Evolutionary conservation across 2,888 invertebrate species (phyloP).

Genomic region (Xanthorhoe spadicearia): DNA sequence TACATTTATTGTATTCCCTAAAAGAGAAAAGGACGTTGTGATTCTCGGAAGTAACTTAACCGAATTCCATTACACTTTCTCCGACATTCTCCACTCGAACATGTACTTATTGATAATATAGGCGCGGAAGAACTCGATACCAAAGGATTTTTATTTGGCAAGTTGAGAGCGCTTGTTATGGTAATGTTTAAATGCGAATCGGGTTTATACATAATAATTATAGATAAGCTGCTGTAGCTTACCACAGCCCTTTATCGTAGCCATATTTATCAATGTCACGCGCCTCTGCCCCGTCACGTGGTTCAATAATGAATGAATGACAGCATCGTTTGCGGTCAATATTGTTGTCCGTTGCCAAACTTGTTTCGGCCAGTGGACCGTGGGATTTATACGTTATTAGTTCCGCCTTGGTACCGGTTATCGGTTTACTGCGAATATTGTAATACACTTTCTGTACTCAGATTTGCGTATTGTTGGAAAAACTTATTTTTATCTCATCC

Average conservation of each 20-base stretch:
- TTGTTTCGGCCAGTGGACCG: slow-evolving; percentile 64
- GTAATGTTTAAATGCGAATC: slow-evolving; percentile 13
- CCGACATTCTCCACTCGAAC: slow-evolving; percentile 17
- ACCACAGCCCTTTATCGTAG: slow-evolving; percentile 20
- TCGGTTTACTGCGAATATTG: slow-evolving; percentile 40
- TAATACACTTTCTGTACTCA: slow-evolving; percentile 26
- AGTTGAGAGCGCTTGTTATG: slow-evolving; percentile 19
- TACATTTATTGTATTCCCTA: slow-evolving; percentile 12
- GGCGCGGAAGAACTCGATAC: slow-evolving; percentile 20
- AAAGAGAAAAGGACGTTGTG: slow-evolving; percentile 23
- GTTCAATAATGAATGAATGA: slow-evolving; percentile 43
- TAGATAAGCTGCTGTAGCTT: slow-evolving; percentile 13
- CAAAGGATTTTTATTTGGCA: slow-evolving; percentile 8
- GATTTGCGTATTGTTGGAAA: slow-evolving; percentile 18
- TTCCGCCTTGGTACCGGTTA: slow-evolving; percentile 56
- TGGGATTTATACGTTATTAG: slow-evolving; percentile 69
- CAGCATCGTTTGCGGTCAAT: slow-evolving; percentile 41
- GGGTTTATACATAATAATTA: slow-evolving; percentile 7
- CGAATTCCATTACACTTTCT: slow-evolving; percentile 33
- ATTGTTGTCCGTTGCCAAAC: slow-evolving; percentile 59
- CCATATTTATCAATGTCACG: slow-evolving; percentile 31
- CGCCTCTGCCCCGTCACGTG: slow-evolving; percentile 30
- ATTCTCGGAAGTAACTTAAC: slow-evolving; percentile 26
- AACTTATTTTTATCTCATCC: slow-evolving; percentile 8
- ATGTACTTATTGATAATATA: slow-evolving; percentile 3